Evolutionary conservation across 2,888 invertebrate species (phyloP), one percentile per base, ranked within the genome.

Genomic region (Lysandra bellargus): DNA sequence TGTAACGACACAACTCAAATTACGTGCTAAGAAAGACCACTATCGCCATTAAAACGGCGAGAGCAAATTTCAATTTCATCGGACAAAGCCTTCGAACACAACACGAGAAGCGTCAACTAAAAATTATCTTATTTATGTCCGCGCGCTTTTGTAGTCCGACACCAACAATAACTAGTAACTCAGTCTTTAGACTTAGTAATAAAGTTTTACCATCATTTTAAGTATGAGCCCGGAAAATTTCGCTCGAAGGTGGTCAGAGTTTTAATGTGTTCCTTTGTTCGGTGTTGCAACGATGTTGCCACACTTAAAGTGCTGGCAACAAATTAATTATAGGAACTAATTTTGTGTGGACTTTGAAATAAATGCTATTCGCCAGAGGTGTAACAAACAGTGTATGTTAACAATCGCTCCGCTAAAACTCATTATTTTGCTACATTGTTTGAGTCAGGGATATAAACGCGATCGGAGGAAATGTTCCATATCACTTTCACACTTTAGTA

Each of bases 81-180:
- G 57, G 37, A 79, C 57, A 76, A 49, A 75, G 49, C 75, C 23
- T 49, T 49, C 49, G 75, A 40, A 30, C 44, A 60, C 60, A 82
- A 82, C 78, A 83, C 80, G 73, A 80, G 83, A 82, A 84, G 83
- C 83, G 82, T 82, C 74, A 80, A 80, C 79, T 80, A 73, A 76
- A 82, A 84, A 83, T 81, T 80, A 82, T 82, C 80, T 78, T 81
- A 78, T 81, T 80, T 80, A 79, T 69, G 78, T 64, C 74, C 17
- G 61, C 37, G n/a, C 44, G 40, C 64, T 80, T 79, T 82, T 82
- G 80, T 82, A 80, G 78, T 79, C 57, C 78, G 74, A 17, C 30
- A 23, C 79, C 76, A 80, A 84, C 84, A 84, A 84, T 83, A 80
- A 81, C 79, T 44, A 79, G 79, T 79, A 79, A 79, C 75, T 79